These are phyloP conservation scores for Alsophila aescularia DNA, from an alignment of 2,888 invertebrate genomes.

Conservation along the genomic window DNA sequence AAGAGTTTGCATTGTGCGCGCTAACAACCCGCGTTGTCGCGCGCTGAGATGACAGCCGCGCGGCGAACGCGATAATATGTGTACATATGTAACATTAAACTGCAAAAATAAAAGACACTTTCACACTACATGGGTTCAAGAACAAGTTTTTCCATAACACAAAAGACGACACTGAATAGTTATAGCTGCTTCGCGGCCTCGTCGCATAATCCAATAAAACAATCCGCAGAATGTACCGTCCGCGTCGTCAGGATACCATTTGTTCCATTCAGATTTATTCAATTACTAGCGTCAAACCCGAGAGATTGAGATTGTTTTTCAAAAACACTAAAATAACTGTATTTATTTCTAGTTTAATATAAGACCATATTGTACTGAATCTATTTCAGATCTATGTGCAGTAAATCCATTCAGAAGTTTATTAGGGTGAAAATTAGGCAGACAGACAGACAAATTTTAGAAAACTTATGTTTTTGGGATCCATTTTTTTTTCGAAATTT, in stretches of 20 bases:
- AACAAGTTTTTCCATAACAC: slow-evolving; percentile 85
- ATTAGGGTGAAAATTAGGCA: no score
- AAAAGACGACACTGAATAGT: slow-evolving; percentile 85
- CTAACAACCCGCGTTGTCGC: slow-evolving; percentile 66
- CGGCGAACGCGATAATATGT: slow-evolving; percentile 79
- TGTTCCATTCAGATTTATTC: background rate
- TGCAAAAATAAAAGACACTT: slow-evolving; percentile 83
- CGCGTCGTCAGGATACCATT: slow-evolving; percentile 61
- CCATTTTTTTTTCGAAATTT: no score
- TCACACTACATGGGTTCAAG: slow-evolving; percentile 85
- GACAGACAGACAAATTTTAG: no score
- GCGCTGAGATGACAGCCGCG: slow-evolving; percentile 68
- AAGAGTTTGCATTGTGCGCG: slow-evolving; percentile 63
- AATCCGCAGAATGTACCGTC: slow-evolving; percentile 81
- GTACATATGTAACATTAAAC: slow-evolving; percentile 85
- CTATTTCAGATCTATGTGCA: no score
- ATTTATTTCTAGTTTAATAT: no score
- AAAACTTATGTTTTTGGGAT: no score
- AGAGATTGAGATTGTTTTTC: no score
- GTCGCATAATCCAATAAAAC: slow-evolving; percentile 84
- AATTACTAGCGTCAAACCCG: no score
- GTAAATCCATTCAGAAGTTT: no score
- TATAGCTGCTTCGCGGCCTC: slow-evolving; percentile 83
- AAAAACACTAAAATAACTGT: no score
- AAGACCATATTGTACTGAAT: no score